Base-by-base conservation (phyloP, 2,888 invertebrate genomes). In the Tenthredo mesomela region DNA sequence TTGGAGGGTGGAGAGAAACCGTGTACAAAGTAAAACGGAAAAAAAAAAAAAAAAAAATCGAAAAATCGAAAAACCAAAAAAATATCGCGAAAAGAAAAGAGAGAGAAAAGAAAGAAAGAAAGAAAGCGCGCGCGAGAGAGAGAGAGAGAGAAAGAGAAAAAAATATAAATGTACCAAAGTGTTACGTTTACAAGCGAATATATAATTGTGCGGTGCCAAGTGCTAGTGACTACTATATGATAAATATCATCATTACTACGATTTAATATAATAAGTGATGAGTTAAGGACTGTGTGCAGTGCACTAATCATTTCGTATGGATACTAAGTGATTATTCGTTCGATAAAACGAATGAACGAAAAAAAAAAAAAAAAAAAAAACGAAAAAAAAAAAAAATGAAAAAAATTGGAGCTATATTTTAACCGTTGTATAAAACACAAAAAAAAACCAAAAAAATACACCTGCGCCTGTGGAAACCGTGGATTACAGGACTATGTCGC, bases 261-360 rank as follows among this genome's bases (percentile, higher is more conserved):
- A 33, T 50, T 29, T 18, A 77, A 50, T 29, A 29, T 29, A 67
- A 73, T 21, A 73, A 73, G 71, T 73, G 71, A 43, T 73, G 43
- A 40, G 21, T 43, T 29, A 29, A 50, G 50, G 77, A 77, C 77
- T 77, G 77, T 77, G 77, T 77, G 77, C 77, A 77, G 77, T 77
- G 77, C 77, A 77, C 77, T 54, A 29, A 43, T 73, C 21, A 73
- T 21, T 43, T 43, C 15, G 18, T 50, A 77, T 77, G 77, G 50
- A 50, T 77, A 77, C 54, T 77, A 54, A 77, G 47, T 47, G 77
- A 40, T 15, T 7, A 73, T 43, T 73, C 43, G 21, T 73, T 73
- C 40, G 5, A 77, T 40, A 15, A 18, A 40, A 18, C n/a, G n/a
- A 25, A 18, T n/a, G 3, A 65, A 29, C 1, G 29, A 67, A 12